Evolutionary conservation across 2,113 vertebrate species (phyloP).

Genomic region (Scatophagus argus): DNA sequence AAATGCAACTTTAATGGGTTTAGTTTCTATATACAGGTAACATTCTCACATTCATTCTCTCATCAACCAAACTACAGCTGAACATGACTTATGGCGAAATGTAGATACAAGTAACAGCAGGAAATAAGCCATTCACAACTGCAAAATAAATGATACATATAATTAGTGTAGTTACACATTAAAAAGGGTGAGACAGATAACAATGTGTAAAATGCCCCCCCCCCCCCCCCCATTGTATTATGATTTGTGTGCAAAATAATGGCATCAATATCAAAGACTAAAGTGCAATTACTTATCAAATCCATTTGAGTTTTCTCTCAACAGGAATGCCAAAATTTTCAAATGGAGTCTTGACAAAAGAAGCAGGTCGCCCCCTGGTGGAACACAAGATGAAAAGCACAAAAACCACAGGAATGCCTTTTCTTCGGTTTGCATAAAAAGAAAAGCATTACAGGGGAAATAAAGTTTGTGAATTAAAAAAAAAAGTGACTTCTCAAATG

Average conservation of each 20-base stretch:
- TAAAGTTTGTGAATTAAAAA: neutral
- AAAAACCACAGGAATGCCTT: slow-evolving; percentile 18
- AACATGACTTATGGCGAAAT: slow-evolving; percentile 30
- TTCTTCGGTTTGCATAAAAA: neutral
- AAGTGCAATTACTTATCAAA: slow-evolving; percentile 74
- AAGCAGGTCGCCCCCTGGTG: slow-evolving; percentile 59
- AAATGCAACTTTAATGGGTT: slow-evolving; percentile 68
- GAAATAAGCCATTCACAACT: slow-evolving; percentile 21
- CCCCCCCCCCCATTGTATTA: slow-evolving; percentile 33
- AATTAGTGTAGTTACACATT: slow-evolving; percentile 28
- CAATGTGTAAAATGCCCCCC: slow-evolving; percentile 30
- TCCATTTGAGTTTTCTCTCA: slow-evolving; percentile 46
- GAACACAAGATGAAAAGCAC: slow-evolving; percentile 42
- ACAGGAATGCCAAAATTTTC: slow-evolving; percentile 59
- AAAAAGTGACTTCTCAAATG: neutral
- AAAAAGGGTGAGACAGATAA: slow-evolving; percentile 26
- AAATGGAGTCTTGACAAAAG: slow-evolving; percentile 1
- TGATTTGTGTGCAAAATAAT: slow-evolving; percentile 72
- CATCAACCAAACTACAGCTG: slow-evolving; percentile 34
- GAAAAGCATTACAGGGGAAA: neutral
- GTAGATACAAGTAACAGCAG: slow-evolving; percentile 28
- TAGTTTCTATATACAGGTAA: slow-evolving; percentile 49
- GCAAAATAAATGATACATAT: slow-evolving; percentile 35
- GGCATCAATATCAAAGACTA: slow-evolving; percentile 67
- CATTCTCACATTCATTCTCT: slow-evolving; percentile 56